phyloP scores from a whole-genome alignment of 2,888 invertebrate species.

The Eristalis intricaria region DNA sequence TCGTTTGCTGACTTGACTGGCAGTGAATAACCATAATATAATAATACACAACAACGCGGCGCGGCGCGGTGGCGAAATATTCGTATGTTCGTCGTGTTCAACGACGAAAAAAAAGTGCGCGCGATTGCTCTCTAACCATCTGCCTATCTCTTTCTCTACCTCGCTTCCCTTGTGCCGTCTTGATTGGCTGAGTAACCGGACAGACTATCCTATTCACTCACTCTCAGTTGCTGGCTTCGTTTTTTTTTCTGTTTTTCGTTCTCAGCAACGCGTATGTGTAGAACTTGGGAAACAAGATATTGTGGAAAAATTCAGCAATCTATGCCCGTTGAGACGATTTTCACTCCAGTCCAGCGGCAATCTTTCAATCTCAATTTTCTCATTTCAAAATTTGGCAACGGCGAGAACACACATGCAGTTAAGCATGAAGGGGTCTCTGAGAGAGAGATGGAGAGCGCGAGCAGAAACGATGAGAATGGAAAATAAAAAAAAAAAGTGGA shows the following conservation, averaged over 20 bases:
- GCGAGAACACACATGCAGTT: conserved; percentile 22
- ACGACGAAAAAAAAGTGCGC: conserved; percentile 44
- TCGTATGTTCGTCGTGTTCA: conserved; percentile 1
- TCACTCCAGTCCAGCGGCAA: conserved; percentile 11
- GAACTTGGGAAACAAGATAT: conserved; percentile 16
- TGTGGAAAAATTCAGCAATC: conserved; percentile 63
- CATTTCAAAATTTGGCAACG: conserved; percentile 64
- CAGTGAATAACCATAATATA: conserved; percentile 62
- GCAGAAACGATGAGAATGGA: conserved; percentile 5
- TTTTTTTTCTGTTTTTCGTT: not conserved
- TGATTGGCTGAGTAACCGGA: conserved; percentile 11
- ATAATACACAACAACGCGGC: conserved; percentile 47
- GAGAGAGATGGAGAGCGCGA: conserved; percentile 16
- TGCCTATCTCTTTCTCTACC: conserved; percentile 21
- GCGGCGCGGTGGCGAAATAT: conserved; percentile 44
- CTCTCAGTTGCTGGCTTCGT: not conserved
- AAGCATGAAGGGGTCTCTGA: conserved; percentile 3
- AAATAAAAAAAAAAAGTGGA: not conserved
- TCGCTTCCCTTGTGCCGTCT: not conserved
- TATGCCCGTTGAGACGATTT: not conserved
- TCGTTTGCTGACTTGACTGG: conserved; percentile 70
- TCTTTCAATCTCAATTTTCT: conserved; percentile 31
- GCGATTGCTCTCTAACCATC: conserved; percentile 25
- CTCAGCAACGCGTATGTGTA: not conserved
- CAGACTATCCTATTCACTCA: not conserved